Percentiles rank a stretch among this genome's conserved stretches.
These are phyloP conservation scores for Diplodus sargus DNA, from an alignment of 2,797 vertebrate genomes.

Conservation along the genomic window DNA sequence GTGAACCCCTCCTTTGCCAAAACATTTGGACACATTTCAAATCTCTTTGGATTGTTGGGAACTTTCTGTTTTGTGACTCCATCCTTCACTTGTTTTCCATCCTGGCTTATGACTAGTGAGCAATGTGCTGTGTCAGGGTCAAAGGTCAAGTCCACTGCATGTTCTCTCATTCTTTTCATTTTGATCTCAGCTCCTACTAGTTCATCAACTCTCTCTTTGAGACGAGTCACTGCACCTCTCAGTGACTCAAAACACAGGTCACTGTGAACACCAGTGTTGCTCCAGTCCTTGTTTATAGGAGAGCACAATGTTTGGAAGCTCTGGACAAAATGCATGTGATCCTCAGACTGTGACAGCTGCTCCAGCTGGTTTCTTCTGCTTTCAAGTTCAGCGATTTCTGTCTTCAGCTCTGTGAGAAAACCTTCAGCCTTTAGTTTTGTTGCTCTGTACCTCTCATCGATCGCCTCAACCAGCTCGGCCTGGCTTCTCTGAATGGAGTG, in stretches of 20 bases:
- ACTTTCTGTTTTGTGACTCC: rapidly evolving
- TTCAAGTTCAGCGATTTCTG: conserved; percentile 46
- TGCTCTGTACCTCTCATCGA: conserved; percentile 35
- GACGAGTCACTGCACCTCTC: not conserved
- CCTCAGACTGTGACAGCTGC: conserved; percentile 45
- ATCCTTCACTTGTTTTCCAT: conserved; percentile 29
- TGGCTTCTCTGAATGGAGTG: conserved; percentile 29
- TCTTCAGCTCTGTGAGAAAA: conserved; percentile 44
- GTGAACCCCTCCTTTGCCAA: conserved; percentile 53
- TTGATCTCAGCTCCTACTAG: conserved; percentile 40
- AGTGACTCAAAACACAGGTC: conserved; percentile 2
- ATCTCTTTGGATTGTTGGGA: conserved; percentile 30
- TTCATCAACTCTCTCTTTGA: conserved; percentile 8
- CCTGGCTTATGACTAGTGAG: conserved; percentile 34
- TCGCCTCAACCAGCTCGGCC: conserved; percentile 39
- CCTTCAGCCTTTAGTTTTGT: conserved; percentile 31
- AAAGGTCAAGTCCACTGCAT: conserved; percentile 51
- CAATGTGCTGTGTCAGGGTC: conserved; percentile 38
- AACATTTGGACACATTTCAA: rapidly evolving
- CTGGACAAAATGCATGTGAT: conserved; percentile 54
- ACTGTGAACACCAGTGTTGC: not conserved
- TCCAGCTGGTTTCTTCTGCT: conserved; percentile 44
- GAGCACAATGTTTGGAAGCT: conserved; percentile 30
- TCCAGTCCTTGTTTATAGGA: conserved; percentile 12
- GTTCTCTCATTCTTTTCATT: conserved; percentile 42